Conservation (phyloP, 2,888 invertebrate species). For the Galerucella nymphaeae region DNA sequence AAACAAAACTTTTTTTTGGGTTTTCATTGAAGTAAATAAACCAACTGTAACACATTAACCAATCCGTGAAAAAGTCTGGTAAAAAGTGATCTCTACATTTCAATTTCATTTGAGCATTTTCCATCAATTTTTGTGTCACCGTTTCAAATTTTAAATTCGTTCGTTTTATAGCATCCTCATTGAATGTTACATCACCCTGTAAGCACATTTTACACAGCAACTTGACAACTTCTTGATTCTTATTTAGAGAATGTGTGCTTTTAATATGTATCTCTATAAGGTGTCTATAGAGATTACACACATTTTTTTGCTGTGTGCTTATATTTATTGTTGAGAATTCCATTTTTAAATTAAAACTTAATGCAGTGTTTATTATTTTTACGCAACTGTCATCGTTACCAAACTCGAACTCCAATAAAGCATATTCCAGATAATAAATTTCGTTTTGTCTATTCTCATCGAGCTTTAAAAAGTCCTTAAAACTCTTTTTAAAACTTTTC, state of each 20-base stretch:
- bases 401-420: constrained; percentile 70
- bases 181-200: constrained; percentile 45
- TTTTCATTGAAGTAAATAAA: constrained; percentile 64
- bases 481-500: constrained; percentile 66
- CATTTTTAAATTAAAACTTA: constrained; percentile 57
- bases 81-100: constrained; percentile 63
- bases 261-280: constrained; percentile 50
- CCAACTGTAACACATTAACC: constrained; percentile 68
- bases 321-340: constrained; percentile 54
- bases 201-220: constrained; percentile 54
- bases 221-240: constrained; percentile 48
- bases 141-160: constrained; percentile 59
- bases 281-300: constrained; percentile 64
- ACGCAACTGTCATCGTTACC: constrained; percentile 65
- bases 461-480: constrained; percentile 70
- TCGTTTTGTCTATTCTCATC: constrained; percentile 69
- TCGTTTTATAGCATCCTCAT: constrained; percentile 54
- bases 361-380: constrained; percentile 68
- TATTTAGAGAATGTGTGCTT: constrained; percentile 37
- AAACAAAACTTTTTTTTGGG: constrained; percentile 58
- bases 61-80: constrained; percentile 67
- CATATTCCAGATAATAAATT: constrained; percentile 73
- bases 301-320: constrained; percentile 52
- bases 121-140: constrained; percentile 55
- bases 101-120: constrained; percentile 46